Conservation (phyloP, 2,888 invertebrate genomes). For the Steinernema hermaphroditum region DNA sequence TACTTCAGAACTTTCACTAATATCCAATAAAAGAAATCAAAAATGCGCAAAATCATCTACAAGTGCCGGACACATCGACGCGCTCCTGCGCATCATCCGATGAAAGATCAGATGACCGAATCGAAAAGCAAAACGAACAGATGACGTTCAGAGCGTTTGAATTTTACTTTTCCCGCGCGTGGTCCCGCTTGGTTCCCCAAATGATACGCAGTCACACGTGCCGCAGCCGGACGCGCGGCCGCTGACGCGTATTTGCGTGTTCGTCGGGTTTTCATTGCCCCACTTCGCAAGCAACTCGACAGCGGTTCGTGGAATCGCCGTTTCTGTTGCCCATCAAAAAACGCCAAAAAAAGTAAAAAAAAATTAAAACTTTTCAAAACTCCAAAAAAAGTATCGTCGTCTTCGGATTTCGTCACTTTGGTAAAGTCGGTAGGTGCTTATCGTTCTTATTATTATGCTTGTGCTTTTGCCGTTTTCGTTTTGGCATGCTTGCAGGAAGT, state of each 20-base stretch:
- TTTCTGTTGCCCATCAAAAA: conserved; percentile 11
- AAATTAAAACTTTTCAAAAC: conserved; percentile 32
- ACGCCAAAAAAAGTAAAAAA: conserved; percentile 29
- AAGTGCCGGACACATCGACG: no score
- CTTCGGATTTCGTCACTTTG: conserved; percentile 16
- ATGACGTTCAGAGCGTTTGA: not conserved
- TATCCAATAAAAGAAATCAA: no score
- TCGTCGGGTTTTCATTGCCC: conserved; percentile 25
- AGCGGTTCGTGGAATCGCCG: conserved; percentile 8
- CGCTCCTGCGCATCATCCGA: no score
- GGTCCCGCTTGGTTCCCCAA: conserved; percentile 30
- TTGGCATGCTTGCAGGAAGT: no score
- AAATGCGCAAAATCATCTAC: no score
- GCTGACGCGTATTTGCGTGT: conserved; percentile 23
- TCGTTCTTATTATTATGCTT: not conserved
- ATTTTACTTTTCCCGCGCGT: conserved; percentile 11
- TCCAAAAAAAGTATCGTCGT: conserved; percentile 26
- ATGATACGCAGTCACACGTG: conserved; percentile 36
- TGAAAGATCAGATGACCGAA: no score
- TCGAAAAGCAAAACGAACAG: not conserved
- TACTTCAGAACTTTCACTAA: no score
- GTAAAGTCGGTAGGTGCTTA: conserved; percentile 14
- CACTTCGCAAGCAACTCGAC: conserved; percentile 9
- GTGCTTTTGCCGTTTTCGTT: no score
- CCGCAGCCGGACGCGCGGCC: not conserved